Conservation (phyloP, 2,888 invertebrate genomes). For the Ethmia dodecea region DNA sequence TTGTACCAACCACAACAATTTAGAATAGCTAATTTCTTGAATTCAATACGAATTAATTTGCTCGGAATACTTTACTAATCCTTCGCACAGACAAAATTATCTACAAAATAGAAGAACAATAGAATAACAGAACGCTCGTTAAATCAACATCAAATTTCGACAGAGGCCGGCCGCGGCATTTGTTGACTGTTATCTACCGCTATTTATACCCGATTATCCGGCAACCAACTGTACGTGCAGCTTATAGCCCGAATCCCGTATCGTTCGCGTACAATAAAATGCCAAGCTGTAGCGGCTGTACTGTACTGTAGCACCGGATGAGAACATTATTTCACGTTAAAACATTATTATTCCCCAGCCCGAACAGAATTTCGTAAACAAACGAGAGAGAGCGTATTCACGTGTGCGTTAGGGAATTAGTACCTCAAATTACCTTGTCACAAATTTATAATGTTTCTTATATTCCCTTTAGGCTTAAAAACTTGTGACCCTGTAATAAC, state of each 20-base stretch:
- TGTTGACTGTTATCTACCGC: slow-evolving; percentile 52
- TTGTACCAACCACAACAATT: no score
- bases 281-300: no score
- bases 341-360: slow-evolving; percentile 54
- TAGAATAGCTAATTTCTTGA: no score
- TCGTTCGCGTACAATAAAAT: slow-evolving; percentile 60
- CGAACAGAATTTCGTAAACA: slow-evolving; percentile 64
- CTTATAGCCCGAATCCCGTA: slow-evolving; percentile 33
- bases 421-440: slow-evolving; percentile 27
- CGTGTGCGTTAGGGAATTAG: slow-evolving; percentile 52
- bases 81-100: no score
- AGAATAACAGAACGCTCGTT: slow-evolving; percentile 31
- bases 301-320: slow-evolving; percentile 41
- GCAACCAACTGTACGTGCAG: slow-evolving; percentile 64
- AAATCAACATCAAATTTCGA: slow-evolving; percentile 32
- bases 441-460: no score
- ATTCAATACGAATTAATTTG: not conserved
- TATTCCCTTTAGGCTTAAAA: no score
- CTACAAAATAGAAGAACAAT: slow-evolving; percentile 26
- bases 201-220: slow-evolving; percentile 65
- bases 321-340: slow-evolving; percentile 59
- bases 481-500: no score
- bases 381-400: slow-evolving; percentile 55
- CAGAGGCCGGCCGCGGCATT: slow-evolving; percentile 22
- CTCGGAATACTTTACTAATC: not conserved